Base-by-base conservation (phyloP, 2,797 vertebrate genomes). In the Falco peregrinus region DNA sequence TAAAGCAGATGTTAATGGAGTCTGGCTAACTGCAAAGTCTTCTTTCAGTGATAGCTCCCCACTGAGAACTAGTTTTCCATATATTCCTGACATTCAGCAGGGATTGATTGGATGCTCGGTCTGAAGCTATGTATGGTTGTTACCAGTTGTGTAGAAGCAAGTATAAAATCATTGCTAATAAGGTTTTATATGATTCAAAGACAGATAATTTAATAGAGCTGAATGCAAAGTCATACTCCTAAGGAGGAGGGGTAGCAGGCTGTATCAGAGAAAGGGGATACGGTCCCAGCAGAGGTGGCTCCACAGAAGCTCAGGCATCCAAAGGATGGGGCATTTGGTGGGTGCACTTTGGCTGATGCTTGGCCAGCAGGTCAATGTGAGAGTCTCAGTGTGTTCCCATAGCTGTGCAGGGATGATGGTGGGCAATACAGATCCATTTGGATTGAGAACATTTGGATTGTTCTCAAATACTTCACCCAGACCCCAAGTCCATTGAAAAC, bases 21-120 rank as follows among this genome's bases (percentile, higher is more conserved):
- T 17, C 15, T 9, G 67, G 64, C 59, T 31, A 15, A 1, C 19
- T 37, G 64, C 64, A 47, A 10, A 37, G 3, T 3, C 22, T 20
- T 21, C 1, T 47, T 63, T 29, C 43, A 3, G 5, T 0, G 1
- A 4, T 0, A 8, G 47, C n/a, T 61, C 47, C 47, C 18, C 47
- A 4, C 21, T 5, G 24, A 26, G 29, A 47, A n/a, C 29, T 26
- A 4, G 3, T 26, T 71, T 83, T 45, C 33, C 25, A 2, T 2
- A 0, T 8, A 5, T 6, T 68, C 51, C 63, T 18, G 45, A 26
- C 6, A 5, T 9, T 45, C 78, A 33, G 51, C n/a, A 25, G 83
- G 35, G 33, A 22, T 2, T 10, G 70, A 63, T n/a, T 4, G 26
- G 70, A 3, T 2, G 5, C 21, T 20, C 60, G 41, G 1, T 9